Evolutionary conservation across 2,113 vertebrate genomes (phyloP).

Genomic region (Gasterosteus aculeatus): DNA sequence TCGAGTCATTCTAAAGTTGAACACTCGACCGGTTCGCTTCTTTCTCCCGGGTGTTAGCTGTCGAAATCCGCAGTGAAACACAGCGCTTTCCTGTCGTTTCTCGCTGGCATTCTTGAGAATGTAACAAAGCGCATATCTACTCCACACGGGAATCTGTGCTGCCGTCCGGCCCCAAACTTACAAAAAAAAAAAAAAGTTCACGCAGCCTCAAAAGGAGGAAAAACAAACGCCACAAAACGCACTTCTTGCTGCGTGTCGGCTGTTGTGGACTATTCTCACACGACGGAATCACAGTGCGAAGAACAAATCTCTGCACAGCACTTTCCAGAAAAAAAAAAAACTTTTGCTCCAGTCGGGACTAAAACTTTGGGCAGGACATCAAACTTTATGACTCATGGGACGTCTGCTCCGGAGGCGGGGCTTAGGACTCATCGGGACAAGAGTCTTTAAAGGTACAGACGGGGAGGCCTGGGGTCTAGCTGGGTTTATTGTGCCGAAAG

Average conservation of each 20-base stretch:
- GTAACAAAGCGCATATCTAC: slow-evolving; percentile 79
- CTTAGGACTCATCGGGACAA: slow-evolving; percentile 59
- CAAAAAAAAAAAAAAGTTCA: slow-evolving; percentile 29
- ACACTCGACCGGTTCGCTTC: background rate
- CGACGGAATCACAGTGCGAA: slow-evolving; percentile 35
- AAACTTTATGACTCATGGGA: slow-evolving; percentile 84
- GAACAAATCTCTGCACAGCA: slow-evolving; percentile 80
- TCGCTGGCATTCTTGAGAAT: slow-evolving; percentile 69
- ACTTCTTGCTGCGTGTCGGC: background rate
- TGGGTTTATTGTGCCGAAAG: background rate
- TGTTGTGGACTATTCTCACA: background rate
- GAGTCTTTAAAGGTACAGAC: slow-evolving; percentile 78
- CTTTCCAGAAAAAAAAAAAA: slow-evolving; percentile 67
- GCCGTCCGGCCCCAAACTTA: slow-evolving; percentile 43
- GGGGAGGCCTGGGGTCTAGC: slow-evolving; percentile 1
- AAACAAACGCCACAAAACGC: background rate
- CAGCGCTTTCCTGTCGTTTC: slow-evolving; percentile 58
- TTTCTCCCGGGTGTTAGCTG: slow-evolving; percentile 65
- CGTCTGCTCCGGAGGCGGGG: slow-evolving; percentile 70
- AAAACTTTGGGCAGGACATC: slow-evolving; percentile 83
- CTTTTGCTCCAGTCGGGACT: slow-evolving; percentile 75
- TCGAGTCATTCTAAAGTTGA: slow-evolving; percentile 64
- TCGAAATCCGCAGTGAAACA: slow-evolving; percentile 60
- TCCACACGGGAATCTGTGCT: slow-evolving; percentile 64
- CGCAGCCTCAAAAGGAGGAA: slow-evolving; percentile 29